A percentile compares a stretch with the other conserved stretches of the same genome.
Conservation (phyloP, 2,113 vertebrate species). For the Stigmatopora argus region DNA sequence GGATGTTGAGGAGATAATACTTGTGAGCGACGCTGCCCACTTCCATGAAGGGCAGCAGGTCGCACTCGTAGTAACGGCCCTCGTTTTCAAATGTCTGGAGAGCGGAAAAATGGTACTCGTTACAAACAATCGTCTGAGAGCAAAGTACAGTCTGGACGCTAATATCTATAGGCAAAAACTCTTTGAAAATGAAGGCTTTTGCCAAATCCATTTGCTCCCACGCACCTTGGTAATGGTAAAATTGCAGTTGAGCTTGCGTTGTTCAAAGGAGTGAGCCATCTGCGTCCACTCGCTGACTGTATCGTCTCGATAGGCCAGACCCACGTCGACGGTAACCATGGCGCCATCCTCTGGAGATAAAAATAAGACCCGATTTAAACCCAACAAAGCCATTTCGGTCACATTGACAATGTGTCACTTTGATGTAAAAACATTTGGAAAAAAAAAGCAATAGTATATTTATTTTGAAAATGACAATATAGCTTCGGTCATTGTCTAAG, state of each 20-base stretch:
- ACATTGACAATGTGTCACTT: too few relatives aligned
- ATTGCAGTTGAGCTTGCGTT: slow-evolving; percentile 85
- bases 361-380: background rate
- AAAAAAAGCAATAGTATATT: too few relatives aligned
- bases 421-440: too few relatives aligned
- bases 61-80: slow-evolving; percentile 89
- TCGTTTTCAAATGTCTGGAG: slow-evolving; percentile 80
- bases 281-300: slow-evolving; percentile 79
- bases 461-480: too few relatives aligned
- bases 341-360: slow-evolving; percentile 76
- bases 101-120: slow-evolving; percentile 5
- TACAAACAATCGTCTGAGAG: background rate
- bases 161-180: too few relatives aligned
- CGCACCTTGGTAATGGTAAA: slow-evolving; percentile 82
- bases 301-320: slow-evolving; percentile 86
- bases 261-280: slow-evolving; percentile 85
- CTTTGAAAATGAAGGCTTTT: too few relatives aligned
- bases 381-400: background rate
- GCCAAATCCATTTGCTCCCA: too few relatives aligned
- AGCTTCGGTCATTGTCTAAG: too few relatives aligned
- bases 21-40: slow-evolving; percentile 91
- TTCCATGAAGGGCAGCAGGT: slow-evolving; percentile 93
- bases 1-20: slow-evolving; percentile 94
- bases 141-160: background rate
- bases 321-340: slow-evolving; percentile 81